Evolutionary conservation across 1,140 invertebrate species (phyloP).

Genomic region (Steinernema khuongi): DNA sequence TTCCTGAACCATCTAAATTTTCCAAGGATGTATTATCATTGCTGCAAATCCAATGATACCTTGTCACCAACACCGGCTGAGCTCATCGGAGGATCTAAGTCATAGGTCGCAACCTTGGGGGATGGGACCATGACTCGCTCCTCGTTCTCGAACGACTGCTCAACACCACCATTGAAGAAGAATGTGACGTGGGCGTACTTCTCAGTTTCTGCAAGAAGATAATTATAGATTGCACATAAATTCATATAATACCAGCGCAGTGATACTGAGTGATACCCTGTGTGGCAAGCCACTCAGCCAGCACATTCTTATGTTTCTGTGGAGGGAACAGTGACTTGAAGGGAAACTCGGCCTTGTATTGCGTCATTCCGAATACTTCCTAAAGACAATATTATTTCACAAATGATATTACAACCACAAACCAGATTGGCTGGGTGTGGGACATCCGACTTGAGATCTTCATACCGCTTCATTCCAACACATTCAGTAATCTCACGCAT

Average conservation of each 20-base stretch:
- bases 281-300: slow-evolving; percentile 60
- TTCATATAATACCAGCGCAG: slow-evolving; percentile 57
- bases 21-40: slow-evolving; percentile 16
- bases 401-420: slow-evolving; percentile 14
- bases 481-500: slow-evolving; percentile 61
- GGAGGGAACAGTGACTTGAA: slow-evolving; percentile 62
- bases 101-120: slow-evolving; percentile 63
- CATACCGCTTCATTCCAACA: slow-evolving; percentile 59
- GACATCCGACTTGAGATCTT: slow-evolving; percentile 59
- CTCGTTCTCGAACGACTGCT: slow-evolving; percentile 60
- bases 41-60: slow-evolving; percentile 35
- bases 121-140: slow-evolving; percentile 62
- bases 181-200: slow-evolving; percentile 64
- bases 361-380: slow-evolving; percentile 60
- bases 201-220: slow-evolving; percentile 60
- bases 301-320: slow-evolving; percentile 60
- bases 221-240: neutral
- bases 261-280: slow-evolving; percentile 60
- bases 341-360: slow-evolving; percentile 62
- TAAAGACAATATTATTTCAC: slow-evolving; percentile 28
- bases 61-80: slow-evolving; percentile 60
- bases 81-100: slow-evolving; percentile 62
- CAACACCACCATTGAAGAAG: slow-evolving; percentile 63
- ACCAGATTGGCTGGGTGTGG: slow-evolving; percentile 43
- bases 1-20: slow-evolving; percentile 59